Percentiles rank a stretch among this genome's conserved stretches.
These are phyloP conservation scores for Drosophila ogumai DNA, from an alignment of 1,140 invertebrate genomes.

Conservation along the genomic window DNA sequence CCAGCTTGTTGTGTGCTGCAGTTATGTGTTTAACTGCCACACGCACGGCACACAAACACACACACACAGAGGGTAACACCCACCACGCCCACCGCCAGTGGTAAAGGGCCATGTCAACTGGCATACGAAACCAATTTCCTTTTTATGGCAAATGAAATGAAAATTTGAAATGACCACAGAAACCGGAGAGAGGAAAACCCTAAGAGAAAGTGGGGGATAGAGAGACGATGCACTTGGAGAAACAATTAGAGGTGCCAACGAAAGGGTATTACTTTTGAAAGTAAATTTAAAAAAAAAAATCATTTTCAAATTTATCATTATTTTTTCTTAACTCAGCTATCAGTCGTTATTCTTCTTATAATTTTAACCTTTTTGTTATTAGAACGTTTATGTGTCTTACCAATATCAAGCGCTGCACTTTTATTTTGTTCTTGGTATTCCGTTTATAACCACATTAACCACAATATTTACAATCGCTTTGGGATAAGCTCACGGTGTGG, in stretches of 20 bases:
- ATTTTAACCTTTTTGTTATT: too few relatives aligned
- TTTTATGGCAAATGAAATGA: slow-evolving; percentile 83
- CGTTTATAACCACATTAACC: slow-evolving; percentile 5
- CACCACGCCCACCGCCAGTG: slow-evolving; percentile 21
- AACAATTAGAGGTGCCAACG: background rate
- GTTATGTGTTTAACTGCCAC: slow-evolving; percentile 43
- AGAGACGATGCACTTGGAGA: background rate
- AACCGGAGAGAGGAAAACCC: slow-evolving; percentile 32
- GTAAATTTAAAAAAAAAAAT: background rate
- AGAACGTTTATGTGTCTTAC: background rate
- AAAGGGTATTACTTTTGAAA: too few relatives aligned
- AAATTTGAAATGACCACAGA: slow-evolving; percentile 82
- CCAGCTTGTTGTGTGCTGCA: slow-evolving; percentile 46
- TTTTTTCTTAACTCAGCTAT: too few relatives aligned
- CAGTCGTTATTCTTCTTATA: background rate
- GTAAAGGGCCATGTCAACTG: slow-evolving; percentile 59
- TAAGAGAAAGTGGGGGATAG: slow-evolving; percentile 5
- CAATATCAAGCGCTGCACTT: background rate
- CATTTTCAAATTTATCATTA: too few relatives aligned
- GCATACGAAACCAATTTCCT: slow-evolving; percentile 82
- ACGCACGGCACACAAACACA: slow-evolving; percentile 11
- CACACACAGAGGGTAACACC: background rate
- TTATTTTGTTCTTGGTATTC: background rate
- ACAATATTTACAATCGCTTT: slow-evolving; percentile 9
- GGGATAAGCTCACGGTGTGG: slow-evolving; percentile 12